phyloP scores from a whole-genome alignment of 2,888 invertebrate genomes.

The Girardia tigrina region DNA sequence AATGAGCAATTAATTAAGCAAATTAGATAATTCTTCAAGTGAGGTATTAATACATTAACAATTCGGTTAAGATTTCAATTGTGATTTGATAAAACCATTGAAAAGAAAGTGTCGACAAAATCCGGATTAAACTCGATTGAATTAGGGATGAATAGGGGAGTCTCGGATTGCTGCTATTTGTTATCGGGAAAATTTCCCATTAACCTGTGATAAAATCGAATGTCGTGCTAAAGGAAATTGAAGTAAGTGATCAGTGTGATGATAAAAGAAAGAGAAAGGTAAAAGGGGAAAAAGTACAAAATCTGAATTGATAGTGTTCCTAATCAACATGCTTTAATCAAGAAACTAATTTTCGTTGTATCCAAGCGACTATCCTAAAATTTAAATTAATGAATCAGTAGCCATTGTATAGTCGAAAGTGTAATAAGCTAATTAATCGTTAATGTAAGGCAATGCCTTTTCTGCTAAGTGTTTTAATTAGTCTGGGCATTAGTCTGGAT shows the following conservation, averaged over 20 bases:
- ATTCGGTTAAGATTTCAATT: no score
- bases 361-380: neutral
- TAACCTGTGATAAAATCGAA: no score
- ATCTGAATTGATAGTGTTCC: no score
- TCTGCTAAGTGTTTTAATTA: neutral
- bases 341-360: neutral
- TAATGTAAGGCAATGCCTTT: neutral
- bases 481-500: neutral
- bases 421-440: neutral
- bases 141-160: no score
- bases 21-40: slow-evolving; percentile 12
- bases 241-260: no score
- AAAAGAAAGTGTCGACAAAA: neutral
- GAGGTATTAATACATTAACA: neutral
- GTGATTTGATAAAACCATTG: neutral
- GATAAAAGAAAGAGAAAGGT: no score
- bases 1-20: neutral
- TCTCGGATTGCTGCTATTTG: no score
- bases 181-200: no score
- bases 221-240: no score
- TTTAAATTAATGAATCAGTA: neutral
- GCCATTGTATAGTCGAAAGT: neutral
- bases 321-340: no score
- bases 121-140: no score
- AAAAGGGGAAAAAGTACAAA: no score